Base-by-base conservation (phyloP, 1,140 invertebrate species). In the Dendroctonus valens region DNA sequence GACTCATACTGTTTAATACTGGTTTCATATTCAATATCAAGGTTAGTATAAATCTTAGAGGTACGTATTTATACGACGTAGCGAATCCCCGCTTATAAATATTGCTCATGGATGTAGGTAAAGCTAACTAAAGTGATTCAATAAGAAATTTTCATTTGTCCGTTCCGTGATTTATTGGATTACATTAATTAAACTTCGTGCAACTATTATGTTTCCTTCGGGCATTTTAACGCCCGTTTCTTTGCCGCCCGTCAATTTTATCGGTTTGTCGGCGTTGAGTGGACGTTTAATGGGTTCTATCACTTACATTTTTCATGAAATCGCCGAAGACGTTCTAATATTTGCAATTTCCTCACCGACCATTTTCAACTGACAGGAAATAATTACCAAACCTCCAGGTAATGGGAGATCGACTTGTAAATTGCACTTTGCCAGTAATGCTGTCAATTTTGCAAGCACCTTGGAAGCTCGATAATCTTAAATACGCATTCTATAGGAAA, bases 1-100 rank as follows among this genome's bases (percentile, higher is more conserved):
- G 65, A 42, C 40, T 67, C 65, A 67, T 67, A 67, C 65, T 53
- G 65, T 67, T 67, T 67, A 60, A 63, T 68, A 55, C 66, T 62
- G 66, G 66, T 68, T 63, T 63, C 66, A 57, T 60, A 68, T 62
- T 68, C 66, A 68, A 68, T 68, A 68, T 68, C 66, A 68, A 68
- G 66, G 66, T 51, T 59, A 58, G 52, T 58, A 68, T 68, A 68
- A 68, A 68, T 68, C 59, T 51, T 14, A n/a, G 48, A 62, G 52
- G 41, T 41, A 39, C 42, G 38, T 55, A 68, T 68, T 68, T 68
- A 68, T 68, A 41, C 37, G 66, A 62, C 66, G 42, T 62, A 54
- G 66, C 59, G 65, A 59, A 54, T 51, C 57, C 53, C 65, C 50
- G 49, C 41, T 60, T 67, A 60, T 67, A 67, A 59, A 67, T 65